These are phyloP conservation scores for Eonycteris spelaea DNA, from an alignment of 2,113 vertebrate species.

Conservation along the genomic window DNA sequence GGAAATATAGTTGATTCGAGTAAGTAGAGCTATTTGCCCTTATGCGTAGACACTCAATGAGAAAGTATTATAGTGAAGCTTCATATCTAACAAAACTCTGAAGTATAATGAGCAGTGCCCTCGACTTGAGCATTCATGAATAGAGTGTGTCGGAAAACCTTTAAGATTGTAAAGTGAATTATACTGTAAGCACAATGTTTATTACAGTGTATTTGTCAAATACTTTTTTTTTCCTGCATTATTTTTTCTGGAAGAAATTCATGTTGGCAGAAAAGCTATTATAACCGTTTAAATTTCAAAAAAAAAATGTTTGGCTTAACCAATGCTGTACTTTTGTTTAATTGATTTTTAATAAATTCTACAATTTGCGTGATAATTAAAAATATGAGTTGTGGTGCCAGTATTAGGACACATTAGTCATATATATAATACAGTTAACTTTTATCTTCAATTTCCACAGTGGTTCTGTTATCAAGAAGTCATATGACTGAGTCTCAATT, in stretches of 20 bases:
- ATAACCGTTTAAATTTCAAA: slow-evolving; percentile 37
- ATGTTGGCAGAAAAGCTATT: slow-evolving; percentile 36
- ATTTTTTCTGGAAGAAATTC: slow-evolving; percentile 14
- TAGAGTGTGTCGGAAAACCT: not conserved
- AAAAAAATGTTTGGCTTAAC: slow-evolving; percentile 41
- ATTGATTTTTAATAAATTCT: slow-evolving; percentile 48
- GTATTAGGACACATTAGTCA: not conserved
- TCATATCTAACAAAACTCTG: not conserved
- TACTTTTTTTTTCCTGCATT: not conserved
- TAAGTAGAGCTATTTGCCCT: not conserved
- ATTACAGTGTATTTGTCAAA: not conserved
- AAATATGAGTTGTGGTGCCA: not conserved
- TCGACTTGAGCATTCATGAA: not conserved
- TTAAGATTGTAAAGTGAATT: not conserved
- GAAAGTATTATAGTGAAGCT: not conserved
- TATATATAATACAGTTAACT: not conserved
- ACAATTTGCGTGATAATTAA: not conserved
- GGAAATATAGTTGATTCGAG: not conserved
- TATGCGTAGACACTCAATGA: not conserved
- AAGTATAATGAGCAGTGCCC: not conserved
- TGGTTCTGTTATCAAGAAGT: not conserved
- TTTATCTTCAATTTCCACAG: not conserved
- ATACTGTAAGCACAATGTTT: not conserved
- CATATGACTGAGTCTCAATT: not conserved
- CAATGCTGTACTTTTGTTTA: slow-evolving; percentile 9